These are phyloP conservation scores for Parotocinclus haroldoi DNA, from an alignment of 2,797 vertebrate species.

Conservation along the genomic window DNA sequence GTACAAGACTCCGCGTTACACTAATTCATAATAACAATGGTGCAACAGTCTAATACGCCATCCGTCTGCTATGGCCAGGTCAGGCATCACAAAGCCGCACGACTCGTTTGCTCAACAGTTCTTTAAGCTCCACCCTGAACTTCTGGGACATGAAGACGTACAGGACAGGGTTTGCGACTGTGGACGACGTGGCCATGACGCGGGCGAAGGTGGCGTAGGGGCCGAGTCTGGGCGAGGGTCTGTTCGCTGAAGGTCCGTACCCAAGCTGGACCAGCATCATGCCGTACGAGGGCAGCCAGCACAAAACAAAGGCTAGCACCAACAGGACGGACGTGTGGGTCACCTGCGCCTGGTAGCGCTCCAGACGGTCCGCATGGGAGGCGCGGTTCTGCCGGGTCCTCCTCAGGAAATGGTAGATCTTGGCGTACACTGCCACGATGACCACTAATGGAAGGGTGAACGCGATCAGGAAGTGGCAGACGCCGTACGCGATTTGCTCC, in stretches of 20 bases:
- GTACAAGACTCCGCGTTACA: no score
- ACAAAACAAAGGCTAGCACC: constrained; percentile 74
- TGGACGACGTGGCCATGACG: constrained; percentile 68
- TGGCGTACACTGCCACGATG: constrained; percentile 65
- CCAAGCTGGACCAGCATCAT: constrained; percentile 62
- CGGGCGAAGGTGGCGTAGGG: constrained; percentile 61
- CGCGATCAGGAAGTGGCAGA: constrained; percentile 66
- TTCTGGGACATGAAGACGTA: constrained; percentile 76
- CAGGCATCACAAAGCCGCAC: no score
- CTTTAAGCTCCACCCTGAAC: constrained; percentile 69
- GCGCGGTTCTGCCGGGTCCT: constrained; percentile 30
- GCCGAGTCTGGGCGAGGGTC: constrained; percentile 39
- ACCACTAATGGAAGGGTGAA: constrained; percentile 67
- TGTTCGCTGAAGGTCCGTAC: background rate
- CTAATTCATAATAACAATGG: no score
- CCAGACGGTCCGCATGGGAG: constrained; percentile 59
- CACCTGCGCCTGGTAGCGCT: constrained; percentile 73
- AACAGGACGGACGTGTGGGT: constrained; percentile 70
- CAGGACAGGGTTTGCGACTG: constrained; percentile 72
- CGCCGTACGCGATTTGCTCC: constrained; percentile 66
- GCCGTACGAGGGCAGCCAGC: constrained; percentile 75
- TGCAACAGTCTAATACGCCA: no score
- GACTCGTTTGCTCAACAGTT: constrained; percentile 40
- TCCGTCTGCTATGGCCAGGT: no score
- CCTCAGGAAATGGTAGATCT: constrained; percentile 68